These are phyloP conservation scores for Mimachlamys varia DNA, from an alignment of 2,888 invertebrate genomes.

Conservation along the genomic window DNA sequence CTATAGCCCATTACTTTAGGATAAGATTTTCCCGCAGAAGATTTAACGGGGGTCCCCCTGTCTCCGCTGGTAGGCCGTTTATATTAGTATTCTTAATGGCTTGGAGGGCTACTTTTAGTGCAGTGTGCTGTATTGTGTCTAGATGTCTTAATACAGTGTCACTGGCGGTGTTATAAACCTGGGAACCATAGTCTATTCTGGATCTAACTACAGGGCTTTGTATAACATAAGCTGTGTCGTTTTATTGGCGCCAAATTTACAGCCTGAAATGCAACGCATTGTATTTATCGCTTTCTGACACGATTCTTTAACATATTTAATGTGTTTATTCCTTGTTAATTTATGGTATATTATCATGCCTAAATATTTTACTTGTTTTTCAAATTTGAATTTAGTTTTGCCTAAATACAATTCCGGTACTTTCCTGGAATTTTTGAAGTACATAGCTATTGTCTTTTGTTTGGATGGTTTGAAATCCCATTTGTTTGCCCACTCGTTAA, in stretches of 20 bases:
- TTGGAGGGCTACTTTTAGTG: no score
- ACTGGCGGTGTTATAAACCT: neutral
- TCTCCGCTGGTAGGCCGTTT: no score
- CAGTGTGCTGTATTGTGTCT: no score
- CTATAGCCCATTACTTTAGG: neutral
- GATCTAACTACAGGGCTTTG: constrained; percentile 38
- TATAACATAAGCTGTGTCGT: constrained; percentile 37
- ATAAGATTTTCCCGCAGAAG: neutral
- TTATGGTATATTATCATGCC: neutral
- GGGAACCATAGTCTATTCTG: constrained; percentile 36
- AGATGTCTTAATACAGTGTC: no score
- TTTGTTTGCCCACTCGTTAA: neutral
- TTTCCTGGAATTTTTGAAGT: neutral
- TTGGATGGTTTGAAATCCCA: no score
- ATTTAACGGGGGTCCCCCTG: neutral
- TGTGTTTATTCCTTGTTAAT: no score
- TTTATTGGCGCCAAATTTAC: constrained; percentile 36
- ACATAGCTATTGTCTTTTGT: no score
- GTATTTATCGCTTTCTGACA: neutral
- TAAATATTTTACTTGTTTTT: neutral
- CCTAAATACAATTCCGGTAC: neutral
- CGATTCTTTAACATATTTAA: neutral
- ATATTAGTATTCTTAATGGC: no score
- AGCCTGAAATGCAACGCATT: constrained; percentile 25
- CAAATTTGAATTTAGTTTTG: neutral